phyloP scores from a whole-genome alignment of 2,888 invertebrate genomes.

The Scotopteryx bipunctaria region DNA sequence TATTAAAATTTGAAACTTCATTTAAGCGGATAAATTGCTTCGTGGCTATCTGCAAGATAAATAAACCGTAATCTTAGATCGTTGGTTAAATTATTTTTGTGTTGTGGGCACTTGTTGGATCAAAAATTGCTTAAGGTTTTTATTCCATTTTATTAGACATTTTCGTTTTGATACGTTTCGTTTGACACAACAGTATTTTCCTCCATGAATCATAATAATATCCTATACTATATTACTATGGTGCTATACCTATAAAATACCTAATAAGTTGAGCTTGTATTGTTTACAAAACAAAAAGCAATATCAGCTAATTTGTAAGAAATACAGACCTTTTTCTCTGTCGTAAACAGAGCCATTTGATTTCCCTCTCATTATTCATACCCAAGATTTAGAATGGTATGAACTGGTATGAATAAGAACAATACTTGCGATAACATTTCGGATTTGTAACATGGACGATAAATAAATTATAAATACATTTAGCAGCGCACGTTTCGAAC shows the following conservation, averaged over 20 bases:
- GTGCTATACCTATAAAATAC: too few species aligned
- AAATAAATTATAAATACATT: conserved; percentile 83
- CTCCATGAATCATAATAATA: too few species aligned
- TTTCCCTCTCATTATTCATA: conserved; percentile 52
- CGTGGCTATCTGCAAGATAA: conserved; percentile 75
- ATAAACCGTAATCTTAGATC: conserved; percentile 68
- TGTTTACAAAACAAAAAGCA: neutral
- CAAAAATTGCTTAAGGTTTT: conserved; percentile 13
- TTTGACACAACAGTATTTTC: neutral
- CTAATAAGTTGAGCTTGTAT: neutral
- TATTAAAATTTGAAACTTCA: conserved; percentile 80
- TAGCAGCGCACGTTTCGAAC: conserved; percentile 73
- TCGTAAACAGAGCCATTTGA: conserved; percentile 26
- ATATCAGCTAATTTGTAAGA: conserved; percentile 10
- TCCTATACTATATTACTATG: too few species aligned
- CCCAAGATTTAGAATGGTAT: conserved; percentile 40
- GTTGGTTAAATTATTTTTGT: conserved; percentile 63
- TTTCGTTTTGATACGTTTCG: too few species aligned
- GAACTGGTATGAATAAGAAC: conserved; percentile 50
- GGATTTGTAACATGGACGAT: conserved; percentile 73
- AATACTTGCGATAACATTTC: conserved; percentile 68
- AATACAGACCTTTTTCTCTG: conserved; percentile 15
- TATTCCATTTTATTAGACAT: neutral
- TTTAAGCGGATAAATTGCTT: conserved; percentile 78
- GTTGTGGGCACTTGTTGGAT: conserved; percentile 27